These are phyloP conservation scores for Mesitornis unicolor DNA, from an alignment of 2,113 vertebrate species.

Conservation along the genomic window DNA sequence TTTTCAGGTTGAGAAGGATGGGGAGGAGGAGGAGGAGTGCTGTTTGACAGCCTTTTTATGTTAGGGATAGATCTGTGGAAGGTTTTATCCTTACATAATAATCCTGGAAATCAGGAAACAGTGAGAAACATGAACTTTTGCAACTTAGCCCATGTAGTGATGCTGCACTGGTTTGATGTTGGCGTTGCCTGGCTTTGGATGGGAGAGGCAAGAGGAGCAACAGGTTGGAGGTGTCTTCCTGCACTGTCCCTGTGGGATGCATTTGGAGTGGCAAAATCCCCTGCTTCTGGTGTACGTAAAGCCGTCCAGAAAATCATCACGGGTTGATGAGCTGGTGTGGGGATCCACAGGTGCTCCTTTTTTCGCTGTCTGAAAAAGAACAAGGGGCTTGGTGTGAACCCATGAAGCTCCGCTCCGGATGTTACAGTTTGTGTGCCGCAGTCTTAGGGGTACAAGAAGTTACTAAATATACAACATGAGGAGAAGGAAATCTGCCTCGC, in stretches of 20 bases:
- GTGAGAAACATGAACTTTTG: background rate
- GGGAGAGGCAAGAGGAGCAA: background rate
- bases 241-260: background rate
- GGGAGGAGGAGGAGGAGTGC: background rate
- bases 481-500: background rate
- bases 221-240: background rate
- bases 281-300: background rate
- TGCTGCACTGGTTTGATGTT: background rate
- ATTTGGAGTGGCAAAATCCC: background rate
- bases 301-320: background rate
- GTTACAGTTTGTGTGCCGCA: background rate
- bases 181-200: background rate
- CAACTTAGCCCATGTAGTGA: background rate
- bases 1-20: background rate
- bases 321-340: background rate
- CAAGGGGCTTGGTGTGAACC: background rate
- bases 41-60: background rate
- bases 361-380: background rate
- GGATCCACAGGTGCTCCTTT: background rate
- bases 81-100: background rate
- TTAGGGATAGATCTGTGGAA: background rate
- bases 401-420: background rate
- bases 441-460: rapidly evolving
- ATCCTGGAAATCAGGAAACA: background rate
- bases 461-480: rapidly evolving